phyloP scores from a whole-genome alignment of 1,140 invertebrate genomes.

The Drosophila orosa region DNA sequence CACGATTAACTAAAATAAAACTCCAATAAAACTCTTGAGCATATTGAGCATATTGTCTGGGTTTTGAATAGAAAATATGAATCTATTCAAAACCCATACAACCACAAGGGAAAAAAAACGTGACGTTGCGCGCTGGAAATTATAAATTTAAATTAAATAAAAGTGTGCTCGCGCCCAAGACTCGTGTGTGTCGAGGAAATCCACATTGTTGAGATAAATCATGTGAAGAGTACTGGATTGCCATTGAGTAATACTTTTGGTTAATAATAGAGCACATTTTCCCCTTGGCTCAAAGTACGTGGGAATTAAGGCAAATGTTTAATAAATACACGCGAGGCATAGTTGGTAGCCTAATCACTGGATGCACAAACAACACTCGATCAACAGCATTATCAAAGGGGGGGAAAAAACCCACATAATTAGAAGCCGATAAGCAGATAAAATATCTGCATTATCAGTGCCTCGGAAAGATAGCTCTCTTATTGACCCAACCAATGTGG shows the following conservation, averaged over 20 bases:
- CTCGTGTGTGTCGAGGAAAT: slow-evolving; percentile 21
- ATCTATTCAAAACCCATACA: slow-evolving; percentile 17
- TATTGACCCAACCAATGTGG: not conserved
- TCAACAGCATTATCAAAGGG: slow-evolving; percentile 11
- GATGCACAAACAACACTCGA: slow-evolving; percentile 13
- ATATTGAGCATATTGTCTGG: too few species aligned
- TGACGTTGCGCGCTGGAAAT: slow-evolving; percentile 30
- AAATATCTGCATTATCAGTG: slow-evolving; percentile 25
- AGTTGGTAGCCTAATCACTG: slow-evolving; percentile 50
- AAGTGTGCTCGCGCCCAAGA: slow-evolving; percentile 3
- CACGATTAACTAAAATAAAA: slow-evolving; percentile 13
- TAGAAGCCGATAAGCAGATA: slow-evolving; percentile 27
- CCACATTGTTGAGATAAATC: slow-evolving; percentile 22
- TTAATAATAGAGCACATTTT: slow-evolving; percentile 8
- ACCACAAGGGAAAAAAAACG: slow-evolving; percentile 20
- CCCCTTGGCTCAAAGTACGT: slow-evolving; percentile 27
- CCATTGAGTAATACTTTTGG: slow-evolving; percentile 15
- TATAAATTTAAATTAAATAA: slow-evolving; percentile 29
- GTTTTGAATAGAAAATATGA: too few species aligned
- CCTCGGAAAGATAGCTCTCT: slow-evolving; percentile 15
- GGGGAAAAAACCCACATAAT: slow-evolving; percentile 38
- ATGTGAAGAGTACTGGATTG: slow-evolving; percentile 7
- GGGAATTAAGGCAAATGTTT: slow-evolving; percentile 34
- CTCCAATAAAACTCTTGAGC: slow-evolving; percentile 9
- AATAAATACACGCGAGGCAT: not conserved